Conservation (phyloP, 2,888 invertebrate genomes). For the Blera fallax region DNA sequence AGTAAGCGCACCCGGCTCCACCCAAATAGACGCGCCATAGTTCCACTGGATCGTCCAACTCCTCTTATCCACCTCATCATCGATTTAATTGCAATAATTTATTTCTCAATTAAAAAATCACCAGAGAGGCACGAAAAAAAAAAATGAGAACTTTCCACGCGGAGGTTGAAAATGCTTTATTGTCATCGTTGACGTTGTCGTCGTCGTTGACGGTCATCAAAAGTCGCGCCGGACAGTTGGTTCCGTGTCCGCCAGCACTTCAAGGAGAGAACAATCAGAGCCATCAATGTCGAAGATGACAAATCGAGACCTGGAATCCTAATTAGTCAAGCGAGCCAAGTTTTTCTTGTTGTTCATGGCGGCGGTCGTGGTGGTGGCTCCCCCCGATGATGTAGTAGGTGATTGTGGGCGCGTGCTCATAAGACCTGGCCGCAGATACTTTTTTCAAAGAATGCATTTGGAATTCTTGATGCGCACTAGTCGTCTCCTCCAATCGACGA, state of each 20-base stretch:
- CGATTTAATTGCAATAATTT: constrained; percentile 51
- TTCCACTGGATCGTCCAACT: background rate
- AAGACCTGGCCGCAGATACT: constrained; percentile 49
- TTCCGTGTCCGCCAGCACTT: constrained; percentile 70
- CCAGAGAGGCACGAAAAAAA: constrained; percentile 25
- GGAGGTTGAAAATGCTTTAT: constrained; percentile 51
- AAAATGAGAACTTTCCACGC: background rate
- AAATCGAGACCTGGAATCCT: constrained; percentile 72
- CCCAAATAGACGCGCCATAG: constrained; percentile 54
- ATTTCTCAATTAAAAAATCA: constrained; percentile 33
- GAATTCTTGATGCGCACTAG: constrained; percentile 66
- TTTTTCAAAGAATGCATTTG: constrained; percentile 64
- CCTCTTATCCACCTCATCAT: background rate
- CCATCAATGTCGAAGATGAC: constrained; percentile 73
- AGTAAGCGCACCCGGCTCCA: constrained; percentile 26
- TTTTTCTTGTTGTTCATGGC: constrained; percentile 29
- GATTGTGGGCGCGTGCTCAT: constrained; percentile 72
- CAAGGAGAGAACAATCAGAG: constrained; percentile 72
- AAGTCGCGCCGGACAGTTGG: constrained; percentile 56
- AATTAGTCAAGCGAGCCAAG: constrained; percentile 56
- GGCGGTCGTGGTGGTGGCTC: constrained; percentile 20
- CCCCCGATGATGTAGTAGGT: constrained; percentile 65
- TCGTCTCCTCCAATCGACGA: constrained; percentile 6
- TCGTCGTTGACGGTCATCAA: background rate
- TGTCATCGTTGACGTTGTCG: constrained; percentile 28